These are phyloP conservation scores for Isichthys henryi DNA, from an alignment of 2,113 vertebrate species.

Conservation along the genomic window DNA sequence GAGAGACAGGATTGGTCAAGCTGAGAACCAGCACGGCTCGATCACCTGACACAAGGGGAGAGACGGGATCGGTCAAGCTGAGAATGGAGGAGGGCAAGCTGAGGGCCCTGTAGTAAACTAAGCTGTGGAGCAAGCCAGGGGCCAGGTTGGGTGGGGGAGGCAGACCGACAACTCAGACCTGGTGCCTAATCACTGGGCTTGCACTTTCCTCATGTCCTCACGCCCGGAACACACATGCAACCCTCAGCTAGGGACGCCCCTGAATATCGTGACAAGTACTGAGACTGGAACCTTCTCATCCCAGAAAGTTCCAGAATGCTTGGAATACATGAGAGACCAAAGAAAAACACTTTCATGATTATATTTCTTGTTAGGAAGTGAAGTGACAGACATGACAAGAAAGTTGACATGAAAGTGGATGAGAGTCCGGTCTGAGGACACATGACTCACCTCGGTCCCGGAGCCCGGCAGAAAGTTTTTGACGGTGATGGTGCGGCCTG, in stretches of 20 bases:
- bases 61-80: constrained; percentile 34
- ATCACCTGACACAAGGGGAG: constrained; percentile 65
- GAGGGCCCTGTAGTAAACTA: background rate
- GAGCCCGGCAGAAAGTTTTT: constrained; percentile 95
- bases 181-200: background rate
- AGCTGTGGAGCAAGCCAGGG: background rate
- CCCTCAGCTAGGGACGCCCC: background rate
- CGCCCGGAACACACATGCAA: background rate
- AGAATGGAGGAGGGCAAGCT: constrained; percentile 39
- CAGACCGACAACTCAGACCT: background rate
- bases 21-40: constrained; percentile 71
- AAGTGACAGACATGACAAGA: background rate
- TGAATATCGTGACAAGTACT: background rate
- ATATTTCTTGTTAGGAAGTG: background rate
- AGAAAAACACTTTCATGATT: background rate
- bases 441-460: constrained; percentile 77
- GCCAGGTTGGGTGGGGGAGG: background rate
- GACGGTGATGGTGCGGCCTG: constrained; percentile 82
- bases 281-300: background rate
- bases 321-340: background rate
- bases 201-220: background rate
- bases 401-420: too few species aligned
- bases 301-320: background rate
- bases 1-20: too few species aligned
- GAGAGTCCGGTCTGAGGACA: background rate